phyloP scores from a whole-genome alignment of 2,888 invertebrate species.

The Mesorhabditis spiculigera region DNA sequence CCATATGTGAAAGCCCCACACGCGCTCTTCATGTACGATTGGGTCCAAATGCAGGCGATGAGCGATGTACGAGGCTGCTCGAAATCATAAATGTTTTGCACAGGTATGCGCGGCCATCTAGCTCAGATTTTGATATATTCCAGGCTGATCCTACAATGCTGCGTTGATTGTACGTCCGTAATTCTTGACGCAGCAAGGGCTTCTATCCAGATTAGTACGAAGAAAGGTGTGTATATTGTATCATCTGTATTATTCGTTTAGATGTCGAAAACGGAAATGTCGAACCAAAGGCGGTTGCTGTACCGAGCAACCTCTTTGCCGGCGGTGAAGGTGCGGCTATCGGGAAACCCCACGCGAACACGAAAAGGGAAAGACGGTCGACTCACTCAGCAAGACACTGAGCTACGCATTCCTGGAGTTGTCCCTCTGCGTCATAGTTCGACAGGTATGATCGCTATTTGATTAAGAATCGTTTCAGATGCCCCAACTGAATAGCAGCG shows the following conservation, averaged over 20 bases:
- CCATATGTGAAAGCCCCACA: conserved; percentile 78
- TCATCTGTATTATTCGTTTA: not conserved
- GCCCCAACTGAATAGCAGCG: conserved; percentile 7
- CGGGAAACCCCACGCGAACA: not conserved
- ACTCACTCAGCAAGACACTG: conserved; percentile 75
- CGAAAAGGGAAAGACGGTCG: conserved; percentile 69
- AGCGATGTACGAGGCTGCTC: conserved; percentile 76
- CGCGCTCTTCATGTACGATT: conserved; percentile 78
- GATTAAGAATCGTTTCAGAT: conserved; percentile 10
- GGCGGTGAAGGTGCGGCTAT: conserved; percentile 22
- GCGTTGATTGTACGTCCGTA: conserved; percentile 80
- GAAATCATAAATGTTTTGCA: conserved; percentile 94
- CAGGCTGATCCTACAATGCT: conserved; percentile 72
- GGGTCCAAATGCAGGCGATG: conserved; percentile 74
- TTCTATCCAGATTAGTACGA: conserved; percentile 1
- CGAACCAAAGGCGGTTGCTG: conserved; percentile 13
- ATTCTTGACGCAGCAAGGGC: conserved; percentile 77
- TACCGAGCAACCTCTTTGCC: conserved; percentile 13
- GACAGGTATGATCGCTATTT: conserved; percentile 64
- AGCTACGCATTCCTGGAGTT: conserved; percentile 90
- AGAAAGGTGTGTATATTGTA: conserved; percentile 64
- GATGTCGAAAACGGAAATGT: conserved; percentile 49
- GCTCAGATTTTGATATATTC: conserved; percentile 1
- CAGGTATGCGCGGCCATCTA: conserved; percentile 60
- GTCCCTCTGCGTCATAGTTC: conserved; percentile 82